Evolutionary conservation across 1,140 invertebrate genomes (phyloP).

Genomic region (Proales similis): DNA sequence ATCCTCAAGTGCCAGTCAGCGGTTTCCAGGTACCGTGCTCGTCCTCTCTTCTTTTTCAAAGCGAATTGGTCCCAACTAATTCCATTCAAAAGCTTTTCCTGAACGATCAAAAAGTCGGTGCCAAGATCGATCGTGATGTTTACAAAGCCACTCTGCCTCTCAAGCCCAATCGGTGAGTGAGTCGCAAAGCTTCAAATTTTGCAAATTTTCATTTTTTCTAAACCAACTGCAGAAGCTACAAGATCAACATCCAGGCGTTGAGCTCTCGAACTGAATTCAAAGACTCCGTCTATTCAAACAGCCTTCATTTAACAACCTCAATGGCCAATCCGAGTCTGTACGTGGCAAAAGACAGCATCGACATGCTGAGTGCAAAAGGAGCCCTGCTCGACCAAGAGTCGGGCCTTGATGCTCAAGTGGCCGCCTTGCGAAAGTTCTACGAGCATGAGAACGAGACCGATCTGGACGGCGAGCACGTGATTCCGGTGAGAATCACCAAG

Average conservation of each 20-base stretch:
- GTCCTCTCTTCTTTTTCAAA: not conserved
- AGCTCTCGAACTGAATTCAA: conserved; percentile 43
- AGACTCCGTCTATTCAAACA: conserved; percentile 49
- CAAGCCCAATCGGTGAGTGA: conserved; percentile 47
- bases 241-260: conserved; percentile 48
- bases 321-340: not conserved
- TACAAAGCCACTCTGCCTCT: conserved; percentile 51
- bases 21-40: conserved; percentile 47
- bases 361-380: not conserved
- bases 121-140: conserved; percentile 45
- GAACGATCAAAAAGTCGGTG: conserved; percentile 51
- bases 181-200: not conserved
- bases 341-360: not conserved
- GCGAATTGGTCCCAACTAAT: not conserved
- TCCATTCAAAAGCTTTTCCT: conserved; percentile 44
- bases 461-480: conserved; percentile 5
- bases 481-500: conserved; percentile 46
- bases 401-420: not conserved
- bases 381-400: not conserved
- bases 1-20: conserved; percentile 46
- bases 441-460: not conserved
- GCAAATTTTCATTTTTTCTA: not conserved
- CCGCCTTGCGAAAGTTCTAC: not conserved
- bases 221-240: conserved; percentile 45
- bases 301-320: conserved; percentile 44